Evolutionary conservation across 2,797 vertebrate species (phyloP).

Genomic region (Rhodeus uyekii): DNA sequence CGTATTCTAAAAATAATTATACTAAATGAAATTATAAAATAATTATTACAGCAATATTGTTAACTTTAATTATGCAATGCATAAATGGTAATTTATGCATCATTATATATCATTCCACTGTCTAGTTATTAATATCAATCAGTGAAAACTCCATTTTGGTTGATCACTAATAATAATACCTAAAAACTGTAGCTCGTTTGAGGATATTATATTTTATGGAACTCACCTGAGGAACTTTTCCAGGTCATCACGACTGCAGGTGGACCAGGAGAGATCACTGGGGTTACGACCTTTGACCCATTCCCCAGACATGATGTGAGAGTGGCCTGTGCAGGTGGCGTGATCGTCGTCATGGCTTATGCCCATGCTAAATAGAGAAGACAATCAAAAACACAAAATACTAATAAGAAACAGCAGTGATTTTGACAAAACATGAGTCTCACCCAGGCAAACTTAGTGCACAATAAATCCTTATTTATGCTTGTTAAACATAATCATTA

Average conservation of each 20-base stretch:
- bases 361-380: slow-evolving; percentile 82
- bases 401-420: neutral
- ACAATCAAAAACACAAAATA: neutral
- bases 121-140: neutral
- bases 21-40: neutral
- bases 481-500: slow-evolving; percentile 25
- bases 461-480: neutral
- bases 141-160: neutral
- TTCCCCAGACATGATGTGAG: slow-evolving; percentile 98
- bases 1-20: neutral
- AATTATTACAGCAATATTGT: neutral
- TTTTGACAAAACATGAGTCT: neutral
- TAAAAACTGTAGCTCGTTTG: neutral
- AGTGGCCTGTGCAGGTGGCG: slow-evolving; percentile 85
- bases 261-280: slow-evolving; percentile 95
- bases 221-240: slow-evolving; percentile 95
- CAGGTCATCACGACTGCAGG: slow-evolving; percentile 92
- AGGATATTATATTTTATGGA: neutral
- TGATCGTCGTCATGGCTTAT: slow-evolving; percentile 97
- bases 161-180: neutral
- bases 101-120: neutral
- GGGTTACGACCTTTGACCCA: slow-evolving; percentile 98
- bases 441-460: slow-evolving; percentile 1
- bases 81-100: neutral
- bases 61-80: neutral